These are phyloP conservation scores for Linepithema humile DNA, from an alignment of 1,140 invertebrate species.

Conservation along the genomic window DNA sequence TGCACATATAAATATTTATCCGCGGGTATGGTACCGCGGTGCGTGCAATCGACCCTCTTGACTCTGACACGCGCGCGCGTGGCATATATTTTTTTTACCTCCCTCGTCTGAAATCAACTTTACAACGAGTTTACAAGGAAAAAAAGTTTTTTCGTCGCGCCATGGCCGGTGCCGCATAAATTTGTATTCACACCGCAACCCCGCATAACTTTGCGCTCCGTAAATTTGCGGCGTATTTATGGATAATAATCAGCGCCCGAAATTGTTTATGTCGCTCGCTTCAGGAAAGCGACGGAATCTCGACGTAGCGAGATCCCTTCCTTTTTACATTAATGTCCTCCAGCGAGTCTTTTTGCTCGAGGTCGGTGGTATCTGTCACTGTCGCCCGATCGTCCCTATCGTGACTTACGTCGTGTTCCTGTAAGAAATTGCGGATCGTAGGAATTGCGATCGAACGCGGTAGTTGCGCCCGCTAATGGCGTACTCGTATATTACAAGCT, in stretches of 20 bases:
- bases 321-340: slow-evolving; percentile 40
- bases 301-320: background rate
- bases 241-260: slow-evolving; percentile 38
- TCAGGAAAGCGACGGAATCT: slow-evolving; percentile 3
- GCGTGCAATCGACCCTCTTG: slow-evolving; percentile 33
- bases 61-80: slow-evolving; percentile 28
- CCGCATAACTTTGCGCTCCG: background rate
- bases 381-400: slow-evolving; percentile 63
- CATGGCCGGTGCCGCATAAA: slow-evolving; percentile 16
- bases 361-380: slow-evolving; percentile 56
- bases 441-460: slow-evolving; percentile 49
- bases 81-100: slow-evolving; percentile 26
- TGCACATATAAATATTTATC: slow-evolving; percentile 67
- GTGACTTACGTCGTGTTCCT: slow-evolving; percentile 50
- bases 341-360: background rate
- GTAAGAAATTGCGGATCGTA: slow-evolving; percentile 62
- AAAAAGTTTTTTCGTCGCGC: slow-evolving; percentile 29
- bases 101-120: slow-evolving; percentile 37
- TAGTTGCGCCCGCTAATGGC: background rate
- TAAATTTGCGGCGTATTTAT: slow-evolving; percentile 37
- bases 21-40: slow-evolving; percentile 5
- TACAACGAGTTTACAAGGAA: slow-evolving; percentile 30
- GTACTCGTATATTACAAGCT: background rate
- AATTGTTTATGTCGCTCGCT: slow-evolving; percentile 32
- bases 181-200: slow-evolving; percentile 29